Evolutionary conservation across 2,113 vertebrate species (phyloP), one percentile per base, ranked within the genome.

Genomic region (Anoplopoma fimbria): DNA sequence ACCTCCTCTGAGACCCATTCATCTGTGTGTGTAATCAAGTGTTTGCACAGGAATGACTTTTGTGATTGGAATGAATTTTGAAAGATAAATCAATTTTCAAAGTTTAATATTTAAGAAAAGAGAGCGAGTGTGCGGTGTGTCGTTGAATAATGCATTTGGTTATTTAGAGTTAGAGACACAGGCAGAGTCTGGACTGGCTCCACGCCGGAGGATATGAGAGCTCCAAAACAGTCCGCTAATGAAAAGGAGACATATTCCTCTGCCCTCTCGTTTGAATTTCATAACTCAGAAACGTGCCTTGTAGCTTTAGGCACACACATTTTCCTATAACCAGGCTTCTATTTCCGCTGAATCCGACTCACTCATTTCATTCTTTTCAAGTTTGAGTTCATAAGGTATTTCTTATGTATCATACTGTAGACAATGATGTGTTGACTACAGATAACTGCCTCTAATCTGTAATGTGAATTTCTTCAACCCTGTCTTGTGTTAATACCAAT

Each of bases 41-140:
- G 86, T 91, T 90, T 90, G 86, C 82, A 70, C 78, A 78, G 86
- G 69, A 75, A 90, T 80, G 42, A 87, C 73, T 87, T 89, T 82
- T 63, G 75, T 82, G 86, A 88, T 88, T 90, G 77, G 69, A 80
- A 84, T 85, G 81, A 82, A 77, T 82, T 92, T 82, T 88, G 88
- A 89, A 90, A 85, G 84, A 91, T 87, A 87, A 87, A 92, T 90
- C 83, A 87, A 84, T 91, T 90, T 92, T 88, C 73, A 93, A 92
- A 89, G 87, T 92, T 92, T 88, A 90, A 91, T 93, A 92, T 93
- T 94, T 90, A 89, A 88, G 85, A 87, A 84, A 85, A 80, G 65
- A 67, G 78, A 73, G 62, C n/a, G n/a, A 73, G 63, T 21, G 51
- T 36, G 34, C 4, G 13, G 79, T 82, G 63, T 25, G 19, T 33